Base-by-base conservation (phyloP, 2,888 invertebrate species). In the Rhodophaea formosa region DNA sequence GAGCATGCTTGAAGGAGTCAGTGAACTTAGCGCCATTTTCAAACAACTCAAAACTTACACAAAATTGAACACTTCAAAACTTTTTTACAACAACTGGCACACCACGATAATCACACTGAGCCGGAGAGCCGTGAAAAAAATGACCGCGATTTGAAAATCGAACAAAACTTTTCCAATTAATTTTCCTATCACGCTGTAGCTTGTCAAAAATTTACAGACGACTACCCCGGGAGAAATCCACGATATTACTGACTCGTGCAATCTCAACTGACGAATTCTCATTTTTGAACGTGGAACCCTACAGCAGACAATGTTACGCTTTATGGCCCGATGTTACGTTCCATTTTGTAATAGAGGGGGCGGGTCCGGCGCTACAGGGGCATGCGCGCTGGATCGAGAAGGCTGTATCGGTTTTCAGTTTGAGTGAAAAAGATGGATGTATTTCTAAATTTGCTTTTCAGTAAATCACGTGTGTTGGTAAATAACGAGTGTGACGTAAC, bases 1-100 rank as follows among this genome's bases (percentile, higher is more conserved):
- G 32, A 91, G 75, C 86, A 91, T 86, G 64, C 77, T 80, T 44
- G 88, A 82, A 42, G 90, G 81, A 39, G 80, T 84, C 57, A 90
- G 66, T 8, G 88, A 86, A 77, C 88, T 88, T 16, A 90, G 74
- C 56, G 56, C 56, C 56, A 56, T 56, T 43, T 49, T 30, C 29
- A 39, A 49, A 46, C 35, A 42, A 35, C 32, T 14, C 8, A 12
- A 47, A 47, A 53, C 32, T 51, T 53, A 44, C 46, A 46, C 7
- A 12, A 16, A 39, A 15, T 7, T 23, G 23, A 23, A 23, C 39
- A 51, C 35, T 10, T 16, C 29, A 29, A 35, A 49, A 56, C 42
- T 23, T 16, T 1, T 2, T 14, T n/a, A 44, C 10, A 32, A 46
- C 17, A 12, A 17, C 29, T 16, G 14, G 8, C 32, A 46, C 53